Evolutionary conservation across 2,888 invertebrate species (phyloP).

Genomic region (Machimus atricapillus): DNA sequence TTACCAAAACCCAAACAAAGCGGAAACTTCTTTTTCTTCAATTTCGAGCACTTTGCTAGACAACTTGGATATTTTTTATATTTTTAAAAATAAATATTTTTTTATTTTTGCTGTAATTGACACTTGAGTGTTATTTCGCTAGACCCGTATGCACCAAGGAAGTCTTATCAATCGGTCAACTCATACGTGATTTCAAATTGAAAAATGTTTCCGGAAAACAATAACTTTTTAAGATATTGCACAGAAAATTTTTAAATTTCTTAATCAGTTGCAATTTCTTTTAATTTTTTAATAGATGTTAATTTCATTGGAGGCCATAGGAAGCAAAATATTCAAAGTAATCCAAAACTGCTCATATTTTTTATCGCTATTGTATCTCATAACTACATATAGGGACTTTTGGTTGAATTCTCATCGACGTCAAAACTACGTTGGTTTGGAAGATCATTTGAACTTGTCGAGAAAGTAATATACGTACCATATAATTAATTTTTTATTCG

Average conservation of each 20-base stretch:
- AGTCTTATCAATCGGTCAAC: not conserved
- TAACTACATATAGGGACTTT: too few species aligned
- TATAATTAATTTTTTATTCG: too few species aligned
- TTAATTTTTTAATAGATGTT: not conserved
- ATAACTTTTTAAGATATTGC: not conserved
- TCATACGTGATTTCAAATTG: not conserved
- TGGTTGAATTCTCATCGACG: too few species aligned
- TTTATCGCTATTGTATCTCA: too few species aligned
- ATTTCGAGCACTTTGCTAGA: not conserved
- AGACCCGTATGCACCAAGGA: not conserved
- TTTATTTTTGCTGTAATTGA: not conserved
- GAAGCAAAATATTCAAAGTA: too few species aligned
- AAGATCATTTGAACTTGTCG: too few species aligned
- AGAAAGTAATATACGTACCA: too few species aligned
- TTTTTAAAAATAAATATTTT: not conserved
- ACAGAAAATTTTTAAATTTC: not conserved
- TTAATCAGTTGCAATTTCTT: not conserved
- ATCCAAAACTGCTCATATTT: too few species aligned
- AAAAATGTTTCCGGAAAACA: not conserved
- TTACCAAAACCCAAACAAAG: not conserved
- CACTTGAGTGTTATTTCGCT: not conserved
- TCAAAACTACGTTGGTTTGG: too few species aligned
- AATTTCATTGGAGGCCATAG: too few species aligned
- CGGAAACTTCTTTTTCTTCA: not conserved
- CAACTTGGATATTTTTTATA: not conserved